Evolutionary conservation across 2,113 vertebrate genomes (phyloP).

Genomic region (Thermophis baileyi): DNA sequence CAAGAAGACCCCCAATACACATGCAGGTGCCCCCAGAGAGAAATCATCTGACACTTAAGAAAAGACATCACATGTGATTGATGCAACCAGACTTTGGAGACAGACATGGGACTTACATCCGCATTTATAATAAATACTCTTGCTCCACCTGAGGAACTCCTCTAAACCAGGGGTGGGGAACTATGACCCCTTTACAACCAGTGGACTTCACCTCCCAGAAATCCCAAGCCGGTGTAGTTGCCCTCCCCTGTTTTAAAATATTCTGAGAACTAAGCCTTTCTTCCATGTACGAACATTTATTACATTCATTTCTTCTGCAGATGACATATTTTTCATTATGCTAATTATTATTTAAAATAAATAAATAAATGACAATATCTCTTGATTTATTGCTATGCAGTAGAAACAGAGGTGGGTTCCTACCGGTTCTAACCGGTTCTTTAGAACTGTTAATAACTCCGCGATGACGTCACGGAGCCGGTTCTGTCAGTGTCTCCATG

Average conservation of each 20-base stretch:
- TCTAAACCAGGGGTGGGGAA: not conserved
- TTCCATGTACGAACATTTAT: not conserved
- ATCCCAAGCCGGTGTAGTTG: not conserved
- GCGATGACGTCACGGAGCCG: too few species aligned
- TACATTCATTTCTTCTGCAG: not conserved
- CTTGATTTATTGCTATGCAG: constrained; percentile 17
- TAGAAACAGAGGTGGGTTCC: too few species aligned
- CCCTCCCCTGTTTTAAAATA: not conserved
- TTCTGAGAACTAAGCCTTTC: not conserved
- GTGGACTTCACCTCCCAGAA: not conserved
- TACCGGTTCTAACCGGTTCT: too few species aligned
- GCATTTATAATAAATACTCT: not conserved
- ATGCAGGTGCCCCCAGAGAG: not conserved
- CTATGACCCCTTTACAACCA: not conserved
- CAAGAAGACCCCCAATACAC: not conserved
- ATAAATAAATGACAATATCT: constrained; percentile 10
- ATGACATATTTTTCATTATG: constrained; percentile 11
- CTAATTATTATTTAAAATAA: constrained; percentile 17
- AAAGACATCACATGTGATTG: not conserved
- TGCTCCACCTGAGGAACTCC: not conserved
- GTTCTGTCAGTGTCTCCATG: too few species aligned
- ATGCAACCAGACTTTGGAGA: not conserved
- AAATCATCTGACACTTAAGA: not conserved
- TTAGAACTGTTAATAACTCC: too few species aligned
- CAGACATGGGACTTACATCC: not conserved